phyloP scores from a whole-genome alignment of 2,113 vertebrate species.

The Aviceda subcristata region DNA sequence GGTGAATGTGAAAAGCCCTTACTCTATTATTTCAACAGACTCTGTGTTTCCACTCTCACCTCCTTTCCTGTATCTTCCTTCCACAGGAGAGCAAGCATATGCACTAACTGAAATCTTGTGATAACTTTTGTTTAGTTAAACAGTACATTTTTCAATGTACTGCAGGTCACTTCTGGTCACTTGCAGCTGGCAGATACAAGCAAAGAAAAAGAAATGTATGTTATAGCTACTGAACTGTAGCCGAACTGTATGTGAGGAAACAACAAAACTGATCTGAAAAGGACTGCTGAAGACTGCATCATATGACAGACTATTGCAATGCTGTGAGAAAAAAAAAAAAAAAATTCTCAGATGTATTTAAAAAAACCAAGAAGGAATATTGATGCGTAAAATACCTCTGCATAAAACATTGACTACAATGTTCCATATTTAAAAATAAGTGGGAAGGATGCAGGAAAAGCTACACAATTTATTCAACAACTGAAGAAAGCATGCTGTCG shows the following conservation, averaged over 20 bases:
- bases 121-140: neutral
- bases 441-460: neutral
- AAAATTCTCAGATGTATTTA: neutral
- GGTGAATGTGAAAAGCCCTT: neutral
- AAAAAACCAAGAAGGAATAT: neutral
- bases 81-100: neutral
- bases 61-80: neutral
- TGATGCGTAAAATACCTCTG: neutral
- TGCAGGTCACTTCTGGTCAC: neutral
- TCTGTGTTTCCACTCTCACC: neutral
- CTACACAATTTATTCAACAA: neutral
- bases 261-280: neutral
- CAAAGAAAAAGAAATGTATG: neutral
- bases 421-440: slow-evolving; percentile 4
- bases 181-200: neutral
- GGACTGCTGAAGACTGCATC: neutral
- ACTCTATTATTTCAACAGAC: neutral
- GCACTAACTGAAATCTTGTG: neutral
- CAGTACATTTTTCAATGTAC: neutral
- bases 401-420: neutral
- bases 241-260: neutral
- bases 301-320: neutral
- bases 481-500: neutral
- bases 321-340: neutral
- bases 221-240: neutral